These are phyloP conservation scores for Trachymyrmex cornetzi DNA, from an alignment of 1,140 invertebrate species.

Conservation along the genomic window DNA sequence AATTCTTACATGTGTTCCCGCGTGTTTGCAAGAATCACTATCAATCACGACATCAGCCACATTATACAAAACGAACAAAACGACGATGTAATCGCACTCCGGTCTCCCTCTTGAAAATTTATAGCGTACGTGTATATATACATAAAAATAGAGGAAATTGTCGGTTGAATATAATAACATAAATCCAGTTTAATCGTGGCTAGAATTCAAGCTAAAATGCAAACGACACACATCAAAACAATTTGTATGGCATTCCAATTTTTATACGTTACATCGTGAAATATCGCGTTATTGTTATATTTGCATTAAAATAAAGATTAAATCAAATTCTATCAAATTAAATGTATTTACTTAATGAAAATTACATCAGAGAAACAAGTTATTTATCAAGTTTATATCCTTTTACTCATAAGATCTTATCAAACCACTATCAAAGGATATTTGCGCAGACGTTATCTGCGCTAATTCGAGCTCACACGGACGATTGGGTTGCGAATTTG, in stretches of 20 bases:
- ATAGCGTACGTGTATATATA: background rate
- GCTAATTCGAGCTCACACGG: constrained; percentile 32
- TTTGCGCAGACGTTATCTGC: constrained; percentile 3
- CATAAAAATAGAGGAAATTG: background rate
- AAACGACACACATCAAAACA: background rate
- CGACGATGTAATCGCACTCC: constrained; percentile 22
- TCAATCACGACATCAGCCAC: constrained; percentile 4
- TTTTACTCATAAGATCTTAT: background rate
- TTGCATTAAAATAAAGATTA: background rate
- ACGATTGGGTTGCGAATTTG: constrained; percentile 56
- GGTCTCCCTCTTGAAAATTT: background rate
- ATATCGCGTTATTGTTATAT: background rate
- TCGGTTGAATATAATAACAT: background rate
- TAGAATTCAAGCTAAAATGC: background rate
- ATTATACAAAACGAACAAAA: constrained; percentile 18
- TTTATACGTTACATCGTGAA: background rate
- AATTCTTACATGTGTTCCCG: constrained; percentile 65
- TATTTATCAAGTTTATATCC: constrained; percentile 6
- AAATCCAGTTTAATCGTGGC: constrained; percentile 5
- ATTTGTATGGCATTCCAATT: background rate
- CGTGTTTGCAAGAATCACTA: constrained; percentile 24
- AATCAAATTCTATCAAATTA: background rate
- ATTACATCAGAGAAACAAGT: background rate
- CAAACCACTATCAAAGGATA: constrained; percentile 3
- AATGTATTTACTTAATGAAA: background rate